A percentile compares a stretch with the other conserved stretches of the same genome.
These are phyloP conservation scores for Callyntrura sp. DNA, from an alignment of 2,888 invertebrate species.

Conservation along the genomic window DNA sequence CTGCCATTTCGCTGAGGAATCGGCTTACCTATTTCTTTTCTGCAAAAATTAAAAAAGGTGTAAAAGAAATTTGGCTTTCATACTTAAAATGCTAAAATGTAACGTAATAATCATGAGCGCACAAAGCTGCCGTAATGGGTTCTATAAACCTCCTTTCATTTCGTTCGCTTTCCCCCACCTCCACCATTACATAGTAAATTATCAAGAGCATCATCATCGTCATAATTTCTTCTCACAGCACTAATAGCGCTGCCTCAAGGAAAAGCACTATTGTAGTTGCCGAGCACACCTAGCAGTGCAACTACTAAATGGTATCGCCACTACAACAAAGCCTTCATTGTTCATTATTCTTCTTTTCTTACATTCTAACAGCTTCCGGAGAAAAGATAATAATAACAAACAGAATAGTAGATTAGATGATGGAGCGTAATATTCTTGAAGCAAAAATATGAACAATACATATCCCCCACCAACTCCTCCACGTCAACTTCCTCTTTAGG, in stretches of 20 bases:
- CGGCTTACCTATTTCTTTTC: not conserved
- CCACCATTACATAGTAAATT: not conserved
- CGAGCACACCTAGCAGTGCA: no score
- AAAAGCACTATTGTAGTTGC: no score
- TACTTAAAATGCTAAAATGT: not conserved
- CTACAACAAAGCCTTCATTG: not conserved
- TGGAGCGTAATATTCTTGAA: not conserved
- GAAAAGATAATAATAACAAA: slow-evolving; percentile 82
- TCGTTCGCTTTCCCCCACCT: not conserved
- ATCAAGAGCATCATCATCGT: not conserved
- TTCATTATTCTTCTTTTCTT: slow-evolving; percentile 38
- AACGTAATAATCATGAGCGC: not conserved
- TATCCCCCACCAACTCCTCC: slow-evolving; percentile 6
- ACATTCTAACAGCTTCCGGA: slow-evolving; percentile 89
- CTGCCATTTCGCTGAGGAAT: no score
- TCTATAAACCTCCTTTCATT: not conserved
- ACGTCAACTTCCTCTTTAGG: not conserved
- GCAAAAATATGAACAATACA: not conserved
- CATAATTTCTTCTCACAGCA: not conserved
- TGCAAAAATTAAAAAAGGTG: not conserved
- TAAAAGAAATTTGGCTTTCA: slow-evolving; percentile 12
- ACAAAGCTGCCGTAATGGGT: slow-evolving; percentile 2
- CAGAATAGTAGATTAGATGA: slow-evolving; percentile 41
- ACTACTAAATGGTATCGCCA: not conserved
- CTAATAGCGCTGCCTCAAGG: not conserved